phyloP scores from a whole-genome alignment of 1,140 invertebrate species.

The Homalodisca vitripennis region DNA sequence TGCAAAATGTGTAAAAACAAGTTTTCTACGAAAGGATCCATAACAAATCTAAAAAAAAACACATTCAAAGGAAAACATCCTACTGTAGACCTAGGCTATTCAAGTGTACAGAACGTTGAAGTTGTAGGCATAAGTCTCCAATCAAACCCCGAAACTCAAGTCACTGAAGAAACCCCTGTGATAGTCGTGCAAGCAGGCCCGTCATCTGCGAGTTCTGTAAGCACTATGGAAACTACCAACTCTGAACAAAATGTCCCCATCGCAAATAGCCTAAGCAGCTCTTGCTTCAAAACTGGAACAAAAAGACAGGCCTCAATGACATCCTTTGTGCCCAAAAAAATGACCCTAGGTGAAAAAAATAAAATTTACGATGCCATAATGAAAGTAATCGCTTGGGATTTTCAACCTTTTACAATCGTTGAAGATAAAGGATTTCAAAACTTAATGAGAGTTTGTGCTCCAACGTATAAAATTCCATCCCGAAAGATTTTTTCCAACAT shows the following conservation, averaged over 20 bases:
- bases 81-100: not conserved
- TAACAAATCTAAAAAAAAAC: conserved; percentile 19
- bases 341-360: not conserved
- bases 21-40: too few species aligned
- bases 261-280: too few species aligned
- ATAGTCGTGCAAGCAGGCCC: conserved; percentile 9
- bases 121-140: not conserved
- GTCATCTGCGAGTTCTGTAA: not conserved
- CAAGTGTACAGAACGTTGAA: too few species aligned
- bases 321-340: conserved; percentile 17
- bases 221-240: too few species aligned
- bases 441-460: conserved; percentile 6
- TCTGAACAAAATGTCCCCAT: too few species aligned
- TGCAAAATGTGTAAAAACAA: too few species aligned
- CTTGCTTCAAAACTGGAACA: too few species aligned
- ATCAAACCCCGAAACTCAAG: not conserved
- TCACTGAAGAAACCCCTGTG: not conserved
- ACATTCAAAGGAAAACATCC: conserved; percentile 22
- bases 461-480: conserved; percentile 11
- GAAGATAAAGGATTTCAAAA: conserved; percentile 20
- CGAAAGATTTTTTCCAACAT: conserved; percentile 11
- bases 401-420: conserved; percentile 17
- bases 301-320: conserved; percentile 11
- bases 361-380: conserved; percentile 8
- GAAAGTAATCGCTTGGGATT: not conserved